phyloP scores from a whole-genome alignment of 2,113 vertebrate genomes.

The Gallinago jamesoni region DNA sequence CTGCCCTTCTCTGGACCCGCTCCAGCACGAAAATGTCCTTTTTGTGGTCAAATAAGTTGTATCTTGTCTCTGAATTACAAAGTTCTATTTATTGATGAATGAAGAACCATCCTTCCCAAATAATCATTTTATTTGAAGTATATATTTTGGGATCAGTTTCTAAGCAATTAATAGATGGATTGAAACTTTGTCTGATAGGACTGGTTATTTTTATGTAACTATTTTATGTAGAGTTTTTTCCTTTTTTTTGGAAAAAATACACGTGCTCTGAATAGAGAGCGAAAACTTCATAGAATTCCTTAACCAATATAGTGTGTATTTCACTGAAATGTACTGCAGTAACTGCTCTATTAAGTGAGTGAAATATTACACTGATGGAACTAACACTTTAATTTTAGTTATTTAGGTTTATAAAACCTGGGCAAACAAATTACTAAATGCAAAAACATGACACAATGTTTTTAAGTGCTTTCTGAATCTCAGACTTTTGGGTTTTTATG shows the following conservation, averaged over 20 bases:
- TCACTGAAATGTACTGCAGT: constrained; percentile 53
- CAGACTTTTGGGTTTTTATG: constrained; percentile 54
- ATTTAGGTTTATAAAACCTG: constrained; percentile 47
- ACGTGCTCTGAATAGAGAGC: constrained; percentile 23
- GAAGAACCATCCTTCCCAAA: background rate
- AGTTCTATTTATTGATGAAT: background rate
- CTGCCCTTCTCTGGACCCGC: too few species aligned
- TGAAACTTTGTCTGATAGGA: background rate
- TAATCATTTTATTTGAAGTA: background rate
- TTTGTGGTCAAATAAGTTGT: background rate
- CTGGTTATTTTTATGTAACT: background rate
- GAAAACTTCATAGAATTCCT: constrained; percentile 51
- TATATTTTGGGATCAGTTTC: background rate
- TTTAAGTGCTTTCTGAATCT: constrained; percentile 44
- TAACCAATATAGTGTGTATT: constrained; percentile 29
- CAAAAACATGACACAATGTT: constrained; percentile 25
- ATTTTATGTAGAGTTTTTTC: background rate
- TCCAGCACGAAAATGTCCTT: too few species aligned
- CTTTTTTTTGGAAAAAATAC: background rate
- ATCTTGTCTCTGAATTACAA: background rate
- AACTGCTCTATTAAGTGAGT: constrained; percentile 35
- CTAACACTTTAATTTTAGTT: constrained; percentile 33
- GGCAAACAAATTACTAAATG: constrained; percentile 48
- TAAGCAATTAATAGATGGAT: background rate
- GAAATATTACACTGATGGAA: constrained; percentile 23